Conservation (phyloP, 2,888 invertebrate genomes). For the Lasioglossum oenotherae region DNA sequence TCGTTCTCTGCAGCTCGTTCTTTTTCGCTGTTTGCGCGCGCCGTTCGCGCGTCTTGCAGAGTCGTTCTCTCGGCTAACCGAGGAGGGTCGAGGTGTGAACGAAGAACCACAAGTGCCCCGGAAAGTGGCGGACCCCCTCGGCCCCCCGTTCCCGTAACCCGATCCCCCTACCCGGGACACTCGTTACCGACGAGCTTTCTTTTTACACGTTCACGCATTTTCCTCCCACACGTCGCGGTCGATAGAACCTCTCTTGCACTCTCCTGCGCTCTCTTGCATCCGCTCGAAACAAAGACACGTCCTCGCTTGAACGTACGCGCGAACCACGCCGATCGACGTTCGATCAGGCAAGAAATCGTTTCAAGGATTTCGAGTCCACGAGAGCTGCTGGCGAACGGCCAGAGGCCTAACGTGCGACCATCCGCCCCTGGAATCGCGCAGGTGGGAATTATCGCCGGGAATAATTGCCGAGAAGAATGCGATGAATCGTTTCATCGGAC, state of each 20-base stretch:
- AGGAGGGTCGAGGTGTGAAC: constrained; percentile 81
- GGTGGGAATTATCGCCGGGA: constrained; percentile 12
- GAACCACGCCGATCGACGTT: constrained; percentile 52
- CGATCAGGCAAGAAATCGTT: constrained; percentile 72
- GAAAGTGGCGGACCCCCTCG: constrained; percentile 72
- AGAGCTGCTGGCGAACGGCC: constrained; percentile 53
- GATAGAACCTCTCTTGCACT: constrained; percentile 29
- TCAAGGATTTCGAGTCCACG: constrained; percentile 63
- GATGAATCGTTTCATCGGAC: background rate
- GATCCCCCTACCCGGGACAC: constrained; percentile 68
- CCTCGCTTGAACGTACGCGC: constrained; percentile 1
- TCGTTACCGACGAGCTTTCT: constrained; percentile 64
- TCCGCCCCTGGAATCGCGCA: constrained; percentile 18
- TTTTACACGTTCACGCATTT: constrained; percentile 77
- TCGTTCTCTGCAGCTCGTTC: constrained; percentile 31
- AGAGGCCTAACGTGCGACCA: constrained; percentile 22
- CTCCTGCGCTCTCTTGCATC: background rate
- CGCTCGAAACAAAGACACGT: constrained; percentile 17
- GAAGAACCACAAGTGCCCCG: constrained; percentile 83
- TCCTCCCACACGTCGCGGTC: constrained; percentile 59
- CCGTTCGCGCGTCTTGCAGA: constrained; percentile 60
- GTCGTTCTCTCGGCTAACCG: constrained; percentile 55
- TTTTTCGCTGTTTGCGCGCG: constrained; percentile 25
- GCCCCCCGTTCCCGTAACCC: constrained; percentile 74
- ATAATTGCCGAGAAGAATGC: constrained; percentile 10